Base-by-base conservation (phyloP, 1,140 invertebrate species). In the Tetranychus urticae region DNA sequence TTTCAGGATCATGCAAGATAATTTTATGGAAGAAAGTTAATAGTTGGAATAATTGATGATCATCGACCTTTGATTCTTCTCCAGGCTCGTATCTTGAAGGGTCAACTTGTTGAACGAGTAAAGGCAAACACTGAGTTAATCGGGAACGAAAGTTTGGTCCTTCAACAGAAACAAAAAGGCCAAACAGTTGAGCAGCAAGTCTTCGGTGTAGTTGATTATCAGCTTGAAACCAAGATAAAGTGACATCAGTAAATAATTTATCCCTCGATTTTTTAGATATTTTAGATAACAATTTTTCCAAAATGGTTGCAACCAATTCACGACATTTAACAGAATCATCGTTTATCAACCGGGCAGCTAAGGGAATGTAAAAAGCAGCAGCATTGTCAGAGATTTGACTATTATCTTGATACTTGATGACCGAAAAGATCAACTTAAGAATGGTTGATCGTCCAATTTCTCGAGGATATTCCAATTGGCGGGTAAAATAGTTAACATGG, bases 361-460 rank as follows among this genome's bases (percentile, higher is more conserved):
- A 70, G 0, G 82, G 79, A 0, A 89, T 67, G 66, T 88, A 84
- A 54, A 90, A 76, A 2, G 84, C 74, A 5, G 79, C 78, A 10
- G 79, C 75, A 61, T 83, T 75, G 56, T 78, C 74, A 60, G 68
- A 68, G 67, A 72, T 86, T 37, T 48, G 14, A 34, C 37, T 82
- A 69, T 80, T 69, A 59, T 84, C 80, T 67, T 92, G 84, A 59
- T 79, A 80, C 50, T 78, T 79, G 55, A 93, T 80, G 37, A 93
- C 78, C 54, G 77, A 76, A 36, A 82, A 78, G 34, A 96, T 71
- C 76, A 94, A 88, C 69, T 86, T 81, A 1, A 93, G 72, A 0
- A 85, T 86, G 10, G 88, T 90, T 56, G 84, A 76, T 36, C 90
- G 75, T 3, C 91, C 91, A 55, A 79, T 76, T 65, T 85, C 80